Base-by-base conservation (phyloP, 2,888 invertebrate species). In the Macrophya alboannulata region DNA sequence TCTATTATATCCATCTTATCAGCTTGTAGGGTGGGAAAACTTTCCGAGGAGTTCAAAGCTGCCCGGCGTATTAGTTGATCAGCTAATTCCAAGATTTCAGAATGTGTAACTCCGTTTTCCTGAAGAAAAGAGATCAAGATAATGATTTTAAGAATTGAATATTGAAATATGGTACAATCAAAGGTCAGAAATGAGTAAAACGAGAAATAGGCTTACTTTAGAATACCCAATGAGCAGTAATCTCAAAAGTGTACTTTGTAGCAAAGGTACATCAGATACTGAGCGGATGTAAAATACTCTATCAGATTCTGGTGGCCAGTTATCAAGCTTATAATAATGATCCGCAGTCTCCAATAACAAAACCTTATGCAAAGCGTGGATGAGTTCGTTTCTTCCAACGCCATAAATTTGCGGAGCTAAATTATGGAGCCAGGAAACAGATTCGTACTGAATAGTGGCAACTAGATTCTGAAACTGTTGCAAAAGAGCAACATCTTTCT, bases 271-370 rank as follows among this genome's bases (percentile, higher is more conserved):
- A 93, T 99, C 99, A 55, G 97, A 97, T 85, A 97, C 97, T 85
- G 98, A 94, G 40, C 98, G 95, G 91, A 98, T 95, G 84, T 97
- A 96, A 74, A 96, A 94, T 45, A 96, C 96, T 88, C 99, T 95
- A 90, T 99, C 99, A 10, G 96, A 96, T 94, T 99, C 99, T 0
- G 98, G 97, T 0, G 98, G 98, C 98, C 99, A 99, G 93, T 97
- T 97, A 94, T 97, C 97, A 87, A 96, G 94, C 93, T 97, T 97
- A 90, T 96, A 97, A 94, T 98, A 98, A 86, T 96, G 95, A 87
- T 98, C 98, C 0, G 96, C 95, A 85, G 96, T 95, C 92, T 98
- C 98, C 87, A 98, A 94, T 87, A 98, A 95, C 92, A 98, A 95
- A 90, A 97, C 95, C 94, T 98, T 98, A 88, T 97, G 96, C 83